Evolutionary conservation across 2,113 vertebrate genomes (phyloP).

Genomic region (Sardina pilchardus): DNA sequence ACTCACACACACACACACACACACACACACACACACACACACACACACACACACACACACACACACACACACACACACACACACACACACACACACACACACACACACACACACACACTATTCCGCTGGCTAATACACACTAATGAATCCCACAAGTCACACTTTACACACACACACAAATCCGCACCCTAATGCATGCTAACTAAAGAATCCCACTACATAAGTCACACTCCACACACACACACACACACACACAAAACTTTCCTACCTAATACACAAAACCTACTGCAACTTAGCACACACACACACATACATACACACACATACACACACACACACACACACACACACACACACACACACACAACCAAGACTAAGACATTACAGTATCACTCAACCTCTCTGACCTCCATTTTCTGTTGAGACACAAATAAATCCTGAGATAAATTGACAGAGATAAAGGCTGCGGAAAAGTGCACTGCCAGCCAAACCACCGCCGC

Average conservation of each 20-base stretch:
- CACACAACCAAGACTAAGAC: background rate
- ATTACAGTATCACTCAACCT: conserved; percentile 19
- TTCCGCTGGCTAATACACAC: too few species aligned
- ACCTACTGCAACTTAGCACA: background rate
- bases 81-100: too few species aligned
- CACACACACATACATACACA: background rate
- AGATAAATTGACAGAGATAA: conserved; percentile 20
- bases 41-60: too few species aligned
- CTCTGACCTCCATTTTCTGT: conserved; percentile 18
- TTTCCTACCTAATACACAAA: background rate
- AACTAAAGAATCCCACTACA: too few species aligned
- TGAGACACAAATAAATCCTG: conserved; percentile 14
- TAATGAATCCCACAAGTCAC: too few species aligned
- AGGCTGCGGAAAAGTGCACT: background rate
- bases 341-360: background rate
- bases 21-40: background rate
- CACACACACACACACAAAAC: background rate
- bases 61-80: too few species aligned
- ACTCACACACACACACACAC: background rate
- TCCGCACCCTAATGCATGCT: background rate
- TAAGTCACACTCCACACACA: conserved; percentile 17
- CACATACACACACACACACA: background rate
- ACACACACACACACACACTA: too few species aligned
- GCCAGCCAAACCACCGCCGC: background rate
- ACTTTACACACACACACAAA: background rate